Percentiles rank a stretch among this genome's conserved stretches.
Evolutionary conservation across 2,113 vertebrate species (phyloP).

Genomic region (Gnathochromis pfefferi): DNA sequence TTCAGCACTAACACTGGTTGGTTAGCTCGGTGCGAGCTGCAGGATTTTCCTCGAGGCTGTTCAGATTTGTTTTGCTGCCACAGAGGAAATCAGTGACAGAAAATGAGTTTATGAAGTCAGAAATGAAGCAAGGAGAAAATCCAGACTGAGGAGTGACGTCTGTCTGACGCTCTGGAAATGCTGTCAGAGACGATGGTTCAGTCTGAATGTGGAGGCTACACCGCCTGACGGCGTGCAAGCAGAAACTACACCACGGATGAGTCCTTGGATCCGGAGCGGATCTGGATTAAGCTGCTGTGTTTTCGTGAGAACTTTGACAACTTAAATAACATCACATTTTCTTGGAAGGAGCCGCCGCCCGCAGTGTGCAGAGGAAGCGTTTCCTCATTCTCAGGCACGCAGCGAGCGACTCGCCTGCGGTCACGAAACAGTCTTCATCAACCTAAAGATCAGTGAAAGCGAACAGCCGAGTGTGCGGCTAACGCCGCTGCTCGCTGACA

Average conservation of each 20-base stretch:
- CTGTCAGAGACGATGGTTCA: neutral
- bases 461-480: neutral
- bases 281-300: fast-evolving
- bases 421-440: fast-evolving
- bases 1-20: neutral
- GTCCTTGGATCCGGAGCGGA: neutral
- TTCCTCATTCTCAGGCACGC: neutral
- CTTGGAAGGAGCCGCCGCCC: neutral
- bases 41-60: neutral
- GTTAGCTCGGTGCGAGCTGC: neutral
- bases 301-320: neutral
- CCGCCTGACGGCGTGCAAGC: neutral
- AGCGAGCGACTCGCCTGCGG: neutral
- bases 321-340: neutral
- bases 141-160: neutral
- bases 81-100: neutral
- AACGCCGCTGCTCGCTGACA: neutral
- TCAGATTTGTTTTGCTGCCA: neutral
- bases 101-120: neutral
- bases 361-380: neutral
- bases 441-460: neutral
- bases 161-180: neutral
- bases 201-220: neutral
- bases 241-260: neutral
- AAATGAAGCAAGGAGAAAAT: neutral